A percentile compares a stretch with the other conserved stretches of the same genome.
Evolutionary conservation across 2,797 vertebrate species (phyloP).

Genomic region (Neomorphus geoffroyi): DNA sequence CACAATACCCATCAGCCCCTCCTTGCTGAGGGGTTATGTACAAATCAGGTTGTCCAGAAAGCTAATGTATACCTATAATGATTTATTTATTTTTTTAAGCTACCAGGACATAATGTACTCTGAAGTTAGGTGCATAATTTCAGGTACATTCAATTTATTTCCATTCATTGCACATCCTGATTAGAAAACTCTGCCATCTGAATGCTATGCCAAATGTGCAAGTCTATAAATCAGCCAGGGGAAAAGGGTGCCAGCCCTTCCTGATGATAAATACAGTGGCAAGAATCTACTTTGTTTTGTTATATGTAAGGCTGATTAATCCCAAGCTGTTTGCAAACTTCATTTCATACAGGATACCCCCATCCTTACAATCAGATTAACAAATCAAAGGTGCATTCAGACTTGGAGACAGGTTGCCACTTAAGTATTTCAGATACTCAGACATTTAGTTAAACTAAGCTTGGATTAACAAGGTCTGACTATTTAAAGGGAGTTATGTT

Average conservation of each 20-base stretch:
- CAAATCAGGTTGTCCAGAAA: neutral
- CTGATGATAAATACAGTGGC: slow-evolving; percentile 37
- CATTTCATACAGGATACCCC: slow-evolving; percentile 28
- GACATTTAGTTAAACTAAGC: slow-evolving; percentile 52
- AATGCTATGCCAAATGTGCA: slow-evolving; percentile 41
- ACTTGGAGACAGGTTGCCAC: slow-evolving; percentile 45
- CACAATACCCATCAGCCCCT: too few relatives aligned
- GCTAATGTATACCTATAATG: neutral
- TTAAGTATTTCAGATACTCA: slow-evolving; percentile 58
- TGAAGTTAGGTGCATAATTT: slow-evolving; percentile 31
- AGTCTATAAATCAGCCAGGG: slow-evolving; percentile 45
- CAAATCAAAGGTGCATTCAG: slow-evolving; percentile 52
- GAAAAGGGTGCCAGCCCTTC: slow-evolving; percentile 28
- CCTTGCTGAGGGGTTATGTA: neutral
- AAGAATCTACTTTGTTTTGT: slow-evolving; percentile 60
- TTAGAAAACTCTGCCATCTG: slow-evolving; percentile 37
- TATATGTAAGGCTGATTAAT: slow-evolving; percentile 56
- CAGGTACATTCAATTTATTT: slow-evolving; percentile 44
- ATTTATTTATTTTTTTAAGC: slow-evolving; percentile 9
- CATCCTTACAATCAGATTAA: slow-evolving; percentile 53
- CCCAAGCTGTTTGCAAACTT: slow-evolving; percentile 57
- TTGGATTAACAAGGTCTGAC: slow-evolving; percentile 62
- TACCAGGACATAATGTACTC: neutral
- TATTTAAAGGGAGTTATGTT: slow-evolving; percentile 57
- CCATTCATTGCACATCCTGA: slow-evolving; percentile 29